Evolutionary conservation across 2,797 vertebrate species (phyloP).

Genomic region (Falco columbarius): DNA sequence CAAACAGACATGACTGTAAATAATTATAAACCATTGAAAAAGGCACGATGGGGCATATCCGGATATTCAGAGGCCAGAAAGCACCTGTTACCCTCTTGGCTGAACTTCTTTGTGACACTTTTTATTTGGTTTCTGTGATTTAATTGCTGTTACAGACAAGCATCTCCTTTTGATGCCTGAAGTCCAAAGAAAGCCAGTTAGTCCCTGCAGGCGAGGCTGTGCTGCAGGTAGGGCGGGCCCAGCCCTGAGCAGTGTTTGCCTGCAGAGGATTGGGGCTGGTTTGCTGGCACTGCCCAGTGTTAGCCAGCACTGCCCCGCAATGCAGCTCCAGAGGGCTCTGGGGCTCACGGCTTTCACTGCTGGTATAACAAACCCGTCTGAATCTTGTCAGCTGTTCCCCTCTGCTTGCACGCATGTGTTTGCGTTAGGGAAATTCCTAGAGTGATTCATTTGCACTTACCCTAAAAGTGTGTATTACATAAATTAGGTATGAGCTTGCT

Average conservation of each 20-base stretch:
- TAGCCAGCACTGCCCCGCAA: fast-evolving
- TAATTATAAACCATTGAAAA: background rate
- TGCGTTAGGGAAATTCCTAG: background rate
- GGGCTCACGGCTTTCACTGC: background rate
- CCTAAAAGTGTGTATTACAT: fast-evolving
- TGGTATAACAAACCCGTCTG: fast-evolving
- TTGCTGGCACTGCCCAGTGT: background rate
- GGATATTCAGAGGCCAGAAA: background rate
- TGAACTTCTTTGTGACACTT: background rate
- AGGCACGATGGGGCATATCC: background rate
- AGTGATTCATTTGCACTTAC: fast-evolving
- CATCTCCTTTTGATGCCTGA: background rate
- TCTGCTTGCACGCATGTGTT: fast-evolving
- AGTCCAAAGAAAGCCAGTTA: background rate
- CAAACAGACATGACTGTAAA: background rate
- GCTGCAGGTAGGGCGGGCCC: background rate
- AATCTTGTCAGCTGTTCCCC: background rate
- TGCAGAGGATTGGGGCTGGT: background rate
- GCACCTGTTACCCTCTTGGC: background rate
- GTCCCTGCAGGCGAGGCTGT: background rate
- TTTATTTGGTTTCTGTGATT: background rate
- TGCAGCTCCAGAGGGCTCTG: background rate
- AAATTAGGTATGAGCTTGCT: background rate
- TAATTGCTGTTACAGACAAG: background rate
- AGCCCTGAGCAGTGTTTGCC: fast-evolving